Conservation (phyloP, 2,888 invertebrate genomes). For the Yponomeuta malinellus region DNA sequence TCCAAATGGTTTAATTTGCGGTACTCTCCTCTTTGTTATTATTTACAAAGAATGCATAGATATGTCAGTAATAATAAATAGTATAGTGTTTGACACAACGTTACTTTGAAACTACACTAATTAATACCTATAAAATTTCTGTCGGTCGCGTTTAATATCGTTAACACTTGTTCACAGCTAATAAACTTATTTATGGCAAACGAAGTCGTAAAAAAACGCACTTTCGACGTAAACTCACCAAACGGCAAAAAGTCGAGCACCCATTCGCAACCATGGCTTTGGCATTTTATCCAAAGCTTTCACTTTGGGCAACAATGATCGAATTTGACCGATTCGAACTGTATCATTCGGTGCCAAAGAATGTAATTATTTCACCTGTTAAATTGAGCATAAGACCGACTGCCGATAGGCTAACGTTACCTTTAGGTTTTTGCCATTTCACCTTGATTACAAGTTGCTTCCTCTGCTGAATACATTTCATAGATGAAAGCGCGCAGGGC, state of each 20-base stretch:
- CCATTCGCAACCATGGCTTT: constrained; percentile 1
- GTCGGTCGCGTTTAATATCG: background rate
- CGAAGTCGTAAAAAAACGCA: background rate
- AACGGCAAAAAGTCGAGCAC: constrained; percentile 5
- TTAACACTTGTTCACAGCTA: background rate
- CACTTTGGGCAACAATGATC: constrained; percentile 7
- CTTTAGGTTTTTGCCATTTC: background rate
- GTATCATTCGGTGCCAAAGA: background rate
- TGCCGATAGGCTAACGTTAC: background rate
- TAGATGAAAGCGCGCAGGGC: constrained; percentile 32
- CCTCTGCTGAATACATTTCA: constrained; percentile 13
- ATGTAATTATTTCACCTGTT: constrained; percentile 7
- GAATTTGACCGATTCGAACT: background rate
- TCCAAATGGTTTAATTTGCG: background rate
- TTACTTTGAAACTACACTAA: background rate
- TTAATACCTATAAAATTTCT: background rate
- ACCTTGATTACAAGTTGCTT: constrained; percentile 7
- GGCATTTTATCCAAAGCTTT: constrained; percentile 9
- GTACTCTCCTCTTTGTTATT: background rate
- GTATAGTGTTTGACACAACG: background rate
- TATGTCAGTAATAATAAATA: background rate
- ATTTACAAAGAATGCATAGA: background rate
- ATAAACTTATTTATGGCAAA: background rate
- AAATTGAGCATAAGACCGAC: constrained; percentile 8
- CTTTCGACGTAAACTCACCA: constrained; percentile 5